A percentile compares a stretch with the other conserved stretches of the same genome.
These are phyloP conservation scores for Champsocephalus esox DNA, from an alignment of 2,797 vertebrate species.

Conservation along the genomic window DNA sequence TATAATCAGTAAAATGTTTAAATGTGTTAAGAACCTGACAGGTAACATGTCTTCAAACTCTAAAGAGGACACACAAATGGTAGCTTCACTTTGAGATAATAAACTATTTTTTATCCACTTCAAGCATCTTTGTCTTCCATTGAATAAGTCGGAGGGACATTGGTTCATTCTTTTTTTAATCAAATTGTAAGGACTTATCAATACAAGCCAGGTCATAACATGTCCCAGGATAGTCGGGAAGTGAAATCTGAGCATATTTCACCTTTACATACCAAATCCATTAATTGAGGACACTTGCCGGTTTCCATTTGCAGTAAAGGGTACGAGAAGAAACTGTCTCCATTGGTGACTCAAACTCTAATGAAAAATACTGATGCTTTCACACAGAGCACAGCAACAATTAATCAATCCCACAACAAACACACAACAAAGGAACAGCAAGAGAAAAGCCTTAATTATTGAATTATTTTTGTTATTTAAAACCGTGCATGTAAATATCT, in stretches of 20 bases:
- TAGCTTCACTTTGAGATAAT: conserved; percentile 8
- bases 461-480: too few species aligned
- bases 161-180: not conserved
- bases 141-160: not conserved
- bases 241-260: conserved; percentile 69
- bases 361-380: conserved; percentile 36
- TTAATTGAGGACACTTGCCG: conserved; percentile 65
- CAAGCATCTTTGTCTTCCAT: not conserved
- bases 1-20: conserved; percentile 18
- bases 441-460: not conserved
- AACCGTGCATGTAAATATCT: conserved; percentile 13
- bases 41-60: not conserved
- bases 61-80: conserved; percentile 7
- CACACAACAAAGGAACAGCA: not conserved
- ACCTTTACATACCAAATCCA: conserved; percentile 52
- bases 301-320: conserved; percentile 64
- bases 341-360: conserved; percentile 35
- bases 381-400: conserved; percentile 39
- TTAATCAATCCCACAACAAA: conserved; percentile 49
- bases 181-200: conserved; percentile 19
- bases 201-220: conserved; percentile 53
- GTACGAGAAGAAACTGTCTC: conserved; percentile 47
- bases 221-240: conserved; percentile 43
- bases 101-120: conserved; percentile 6
- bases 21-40: conserved; percentile 12